Evolutionary conservation across 2,113 vertebrate genomes (phyloP), one percentile per base, ranked within the genome.

Genomic region (Microtus oregoni): DNA sequence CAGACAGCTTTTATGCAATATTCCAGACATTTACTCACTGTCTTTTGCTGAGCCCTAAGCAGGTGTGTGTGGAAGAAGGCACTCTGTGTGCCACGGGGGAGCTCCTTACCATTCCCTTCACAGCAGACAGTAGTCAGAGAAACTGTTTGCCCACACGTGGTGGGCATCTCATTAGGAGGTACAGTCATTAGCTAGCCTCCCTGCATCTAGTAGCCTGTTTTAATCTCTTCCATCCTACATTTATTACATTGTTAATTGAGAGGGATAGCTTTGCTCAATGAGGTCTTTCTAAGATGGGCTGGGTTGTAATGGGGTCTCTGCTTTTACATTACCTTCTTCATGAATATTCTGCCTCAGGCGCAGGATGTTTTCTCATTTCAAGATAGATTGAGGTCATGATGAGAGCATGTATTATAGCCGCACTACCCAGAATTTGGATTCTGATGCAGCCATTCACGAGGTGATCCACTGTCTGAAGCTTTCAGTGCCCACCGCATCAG

Each of bases 1-100:
- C 98, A 99, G 98, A 98, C 98, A 98, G 98, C 95, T 98, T 99
- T 98, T 99, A 98, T 98, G 98, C 97, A 98, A 98, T 98, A 98
- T 98, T 97, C 98, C 98, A 99, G 98, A 98, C 98, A 98, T 98
- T 98, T 98, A 98, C 91, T 90, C 97, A 98, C 92, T 98, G 98
- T 98, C 98, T 98, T 98, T 97, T 78, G 82, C 97, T 96, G 86
- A 89, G 94, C 86, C 92, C 95, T 55, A 96, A 98, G 97, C 98
- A 98, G 98, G 98, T 98, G 95, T 97, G 87, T 96, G 96, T 96
- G 96, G 91, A 97, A 97, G 97, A 97, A 95, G 73, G 90, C 86
- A 38, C 93, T 93, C 93, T 95, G 92, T 65, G 65, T 97, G 96
- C 95, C 97, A 96, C 72, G 86, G 96, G 97, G 96, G 96, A 97